Percentiles rank a stretch among this genome's conserved stretches.
These are phyloP conservation scores for Scrobipalpa atriplicella DNA, from an alignment of 2,888 invertebrate genomes.

Conservation along the genomic window DNA sequence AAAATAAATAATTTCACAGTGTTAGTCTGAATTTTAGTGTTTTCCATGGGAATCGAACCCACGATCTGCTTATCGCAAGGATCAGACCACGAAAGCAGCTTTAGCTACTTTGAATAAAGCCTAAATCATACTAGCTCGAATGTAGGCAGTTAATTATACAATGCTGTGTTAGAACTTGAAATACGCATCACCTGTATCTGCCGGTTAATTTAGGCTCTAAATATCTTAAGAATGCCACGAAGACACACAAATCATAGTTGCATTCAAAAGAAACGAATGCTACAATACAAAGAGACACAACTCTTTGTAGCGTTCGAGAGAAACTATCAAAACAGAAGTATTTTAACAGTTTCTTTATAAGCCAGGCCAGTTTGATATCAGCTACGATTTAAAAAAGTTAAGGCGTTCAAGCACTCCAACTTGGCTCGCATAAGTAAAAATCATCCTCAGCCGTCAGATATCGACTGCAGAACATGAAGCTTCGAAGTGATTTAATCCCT, in stretches of 20 bases:
- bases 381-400: no score
- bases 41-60: no score
- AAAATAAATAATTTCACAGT: neutral
- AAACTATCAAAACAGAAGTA: neutral
- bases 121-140: conserved; percentile 25
- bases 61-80: no score
- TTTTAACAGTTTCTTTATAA: neutral
- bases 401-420: no score
- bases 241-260: neutral
- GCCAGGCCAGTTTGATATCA: neutral
- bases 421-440: no score
- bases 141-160: conserved; percentile 61
- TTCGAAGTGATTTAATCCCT: no score
- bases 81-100: neutral
- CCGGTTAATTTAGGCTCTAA: conserved; percentile 52
- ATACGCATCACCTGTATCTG: conserved; percentile 58
- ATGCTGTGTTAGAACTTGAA: conserved; percentile 48
- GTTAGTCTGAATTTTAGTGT: no score
- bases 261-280: no score
- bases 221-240: neutral
- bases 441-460: no score
- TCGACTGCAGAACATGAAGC: no score
- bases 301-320: neutral
- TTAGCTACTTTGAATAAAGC: no score
- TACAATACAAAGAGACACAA: no score